Evolutionary conservation across 1,140 invertebrate genomes (phyloP).

Genomic region (Geopemphigus sp.): DNA sequence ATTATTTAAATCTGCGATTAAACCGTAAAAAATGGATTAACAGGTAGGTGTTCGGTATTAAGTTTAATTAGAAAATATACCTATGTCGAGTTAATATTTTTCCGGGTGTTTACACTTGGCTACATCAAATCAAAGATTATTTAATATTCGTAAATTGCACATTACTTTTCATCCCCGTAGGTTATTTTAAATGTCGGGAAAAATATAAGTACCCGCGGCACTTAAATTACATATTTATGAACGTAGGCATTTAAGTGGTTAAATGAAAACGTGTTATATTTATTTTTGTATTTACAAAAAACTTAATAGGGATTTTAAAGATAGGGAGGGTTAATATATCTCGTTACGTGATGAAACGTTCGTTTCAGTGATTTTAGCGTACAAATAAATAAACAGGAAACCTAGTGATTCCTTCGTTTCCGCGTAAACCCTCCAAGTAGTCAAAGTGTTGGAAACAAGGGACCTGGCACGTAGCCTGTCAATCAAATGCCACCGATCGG

Average conservation of each 20-base stretch:
- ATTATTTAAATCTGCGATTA: too few relatives aligned
- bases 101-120: too few relatives aligned
- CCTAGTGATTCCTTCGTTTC: slow-evolving; percentile 10
- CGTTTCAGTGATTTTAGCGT: slow-evolving; percentile 29
- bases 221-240: not conserved
- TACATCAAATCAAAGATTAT: too few relatives aligned
- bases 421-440: slow-evolving; percentile 1
- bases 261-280: not conserved
- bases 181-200: too few relatives aligned
- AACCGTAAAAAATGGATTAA: too few relatives aligned
- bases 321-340: not conserved
- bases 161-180: too few relatives aligned
- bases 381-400: slow-evolving; percentile 36
- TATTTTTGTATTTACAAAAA: slow-evolving; percentile 35
- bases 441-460: slow-evolving; percentile 28
- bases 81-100: too few relatives aligned
- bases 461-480: slow-evolving; percentile 46
- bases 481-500: slow-evolving; percentile 22
- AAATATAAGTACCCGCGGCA: too few relatives aligned
- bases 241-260: not conserved
- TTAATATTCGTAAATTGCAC: too few relatives aligned
- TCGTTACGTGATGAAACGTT: slow-evolving; percentile 40
- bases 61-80: too few relatives aligned
- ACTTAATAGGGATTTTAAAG: not conserved
- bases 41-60: too few relatives aligned